A percentile compares a stretch with the other conserved stretches of the same genome.
phyloP scores from a whole-genome alignment of 1,140 invertebrate genomes.

The Zaprionus inermis region DNA sequence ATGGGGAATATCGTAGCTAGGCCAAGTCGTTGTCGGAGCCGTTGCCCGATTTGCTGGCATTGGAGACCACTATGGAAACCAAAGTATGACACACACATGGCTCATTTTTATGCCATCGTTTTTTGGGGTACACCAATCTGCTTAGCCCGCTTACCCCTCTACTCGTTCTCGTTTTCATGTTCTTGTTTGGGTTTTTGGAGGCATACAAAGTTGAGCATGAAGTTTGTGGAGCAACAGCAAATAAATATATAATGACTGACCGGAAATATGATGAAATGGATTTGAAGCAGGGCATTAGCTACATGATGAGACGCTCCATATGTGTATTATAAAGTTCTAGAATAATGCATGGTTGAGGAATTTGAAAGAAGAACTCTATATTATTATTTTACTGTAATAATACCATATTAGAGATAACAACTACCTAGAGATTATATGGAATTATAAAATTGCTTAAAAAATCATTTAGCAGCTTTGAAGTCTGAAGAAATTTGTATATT shows the following conservation, averaged over 20 bases:
- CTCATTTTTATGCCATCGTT: constrained; percentile 37
- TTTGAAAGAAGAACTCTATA: neutral
- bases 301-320: neutral
- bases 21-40: neutral
- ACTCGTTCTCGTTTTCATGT: neutral
- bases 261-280: constrained; percentile 3
- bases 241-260: constrained; percentile 2
- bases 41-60: constrained; percentile 7
- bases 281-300: neutral
- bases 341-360: neutral
- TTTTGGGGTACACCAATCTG: constrained; percentile 23
- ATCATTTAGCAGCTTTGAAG: too few species aligned
- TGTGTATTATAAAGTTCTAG: neutral
- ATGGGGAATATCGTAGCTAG: neutral
- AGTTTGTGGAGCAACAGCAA: constrained; percentile 15
- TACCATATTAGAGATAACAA: too few species aligned
- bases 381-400: neutral
- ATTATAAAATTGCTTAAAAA: too few species aligned
- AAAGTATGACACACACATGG: constrained; percentile 45
- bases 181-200: constrained; percentile 4
- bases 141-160: neutral
- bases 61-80: constrained; percentile 30
- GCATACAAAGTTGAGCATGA: constrained; percentile 33
- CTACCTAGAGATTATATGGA: too few species aligned
- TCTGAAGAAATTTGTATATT: too few species aligned